Conservation (phyloP, 2,888 invertebrate species). For the Drosophila meridionalis region DNA sequence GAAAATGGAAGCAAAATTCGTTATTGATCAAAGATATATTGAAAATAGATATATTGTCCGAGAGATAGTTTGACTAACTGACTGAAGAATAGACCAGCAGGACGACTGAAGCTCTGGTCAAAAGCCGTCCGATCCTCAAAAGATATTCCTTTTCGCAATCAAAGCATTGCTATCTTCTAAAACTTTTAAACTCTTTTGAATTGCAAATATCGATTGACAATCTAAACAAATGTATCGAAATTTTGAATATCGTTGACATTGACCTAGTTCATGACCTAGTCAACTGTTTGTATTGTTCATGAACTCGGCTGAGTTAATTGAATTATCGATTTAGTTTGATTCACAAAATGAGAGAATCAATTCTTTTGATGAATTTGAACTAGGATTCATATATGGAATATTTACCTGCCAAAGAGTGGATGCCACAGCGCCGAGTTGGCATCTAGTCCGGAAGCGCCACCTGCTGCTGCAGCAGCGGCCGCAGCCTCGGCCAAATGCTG, state of each 20-base stretch:
- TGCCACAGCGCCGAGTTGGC: slow-evolving; percentile 92
- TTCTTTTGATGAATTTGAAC: not conserved
- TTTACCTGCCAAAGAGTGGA: slow-evolving; percentile 94
- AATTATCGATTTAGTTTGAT: not conserved
- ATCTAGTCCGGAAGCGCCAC: slow-evolving; percentile 86
- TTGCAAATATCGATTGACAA: not conserved
- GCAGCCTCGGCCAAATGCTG: slow-evolving; percentile 21
- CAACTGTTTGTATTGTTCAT: not conserved
- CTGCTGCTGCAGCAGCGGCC: slow-evolving; percentile 51
- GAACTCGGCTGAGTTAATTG: not conserved
- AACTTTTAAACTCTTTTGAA: not conserved
- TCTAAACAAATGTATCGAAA: not conserved
- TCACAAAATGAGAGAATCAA: not conserved
- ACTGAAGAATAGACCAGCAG: not conserved
- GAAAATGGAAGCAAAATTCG: not conserved
- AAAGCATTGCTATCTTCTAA: not conserved
- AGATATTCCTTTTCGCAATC: too few species aligned
- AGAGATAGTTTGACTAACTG: not conserved
- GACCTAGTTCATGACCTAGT: not conserved
- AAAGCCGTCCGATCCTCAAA: too few species aligned
- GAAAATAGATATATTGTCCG: not conserved
- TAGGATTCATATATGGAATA: slow-evolving; percentile 47
- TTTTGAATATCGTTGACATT: not conserved
- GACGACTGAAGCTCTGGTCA: too few species aligned
- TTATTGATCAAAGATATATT: not conserved